A percentile compares a stretch with the other conserved stretches of the same genome.
Evolutionary conservation across 1,140 invertebrate species (phyloP).

Genomic region (Campoletis sonorensis): DNA sequence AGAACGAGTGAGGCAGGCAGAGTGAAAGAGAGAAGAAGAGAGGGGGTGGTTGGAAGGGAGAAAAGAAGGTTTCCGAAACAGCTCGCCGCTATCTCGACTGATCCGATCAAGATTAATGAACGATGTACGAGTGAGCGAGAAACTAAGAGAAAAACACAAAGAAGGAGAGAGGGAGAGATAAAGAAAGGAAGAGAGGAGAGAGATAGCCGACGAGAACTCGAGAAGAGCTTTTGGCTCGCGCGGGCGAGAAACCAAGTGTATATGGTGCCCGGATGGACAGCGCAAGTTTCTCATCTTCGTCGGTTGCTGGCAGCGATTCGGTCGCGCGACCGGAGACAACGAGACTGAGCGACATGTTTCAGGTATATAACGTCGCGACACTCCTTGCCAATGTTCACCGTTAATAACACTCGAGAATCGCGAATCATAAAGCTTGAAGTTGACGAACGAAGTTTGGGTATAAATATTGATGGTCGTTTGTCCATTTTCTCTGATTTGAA

Average conservation of each 20-base stretch:
- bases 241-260: conserved; percentile 11
- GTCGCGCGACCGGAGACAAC: background rate
- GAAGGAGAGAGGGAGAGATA: background rate
- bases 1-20: conserved; percentile 11
- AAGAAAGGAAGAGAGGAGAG: background rate
- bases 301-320: background rate
- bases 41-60: conserved; percentile 45
- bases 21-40: too few species aligned
- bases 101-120: conserved; percentile 76
- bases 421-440: background rate
- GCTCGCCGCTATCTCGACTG: conserved; percentile 75
- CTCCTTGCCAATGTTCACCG: conserved; percentile 24
- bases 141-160: background rate
- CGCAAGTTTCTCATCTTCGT: conserved; percentile 29
- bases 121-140: conserved; percentile 68
- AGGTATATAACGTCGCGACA: conserved; percentile 18
- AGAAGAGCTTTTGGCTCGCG: conserved; percentile 39
- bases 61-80: conserved; percentile 73
- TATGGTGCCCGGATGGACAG: conserved; percentile 19
- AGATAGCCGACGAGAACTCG: conserved; percentile 10
- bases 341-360: conserved; percentile 15
- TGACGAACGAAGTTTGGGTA: background rate
- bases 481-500: background rate
- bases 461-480: background rate
- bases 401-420: conserved; percentile 32